These are phyloP conservation scores for Zygaena filipendulae DNA, from an alignment of 2,888 invertebrate genomes.

Conservation along the genomic window DNA sequence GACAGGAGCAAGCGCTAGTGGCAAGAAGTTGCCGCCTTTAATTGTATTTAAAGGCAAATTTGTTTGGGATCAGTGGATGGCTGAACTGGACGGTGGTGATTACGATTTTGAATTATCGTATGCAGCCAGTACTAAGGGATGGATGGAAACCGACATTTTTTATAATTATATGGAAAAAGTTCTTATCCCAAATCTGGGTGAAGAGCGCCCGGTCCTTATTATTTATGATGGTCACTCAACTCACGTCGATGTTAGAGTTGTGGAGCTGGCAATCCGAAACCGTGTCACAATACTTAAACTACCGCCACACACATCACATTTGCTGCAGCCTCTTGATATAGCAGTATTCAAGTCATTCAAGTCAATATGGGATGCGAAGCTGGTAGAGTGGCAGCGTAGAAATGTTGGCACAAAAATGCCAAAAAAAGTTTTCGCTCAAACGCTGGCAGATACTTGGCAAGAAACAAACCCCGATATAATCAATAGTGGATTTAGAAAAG, in stretches of 20 bases:
- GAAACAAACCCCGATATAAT: conserved; percentile 12
- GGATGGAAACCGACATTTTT: conserved; percentile 28
- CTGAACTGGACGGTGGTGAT: too few species aligned
- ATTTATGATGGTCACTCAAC: conserved; percentile 27
- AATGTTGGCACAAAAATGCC: conserved; percentile 17
- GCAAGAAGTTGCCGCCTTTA: conserved; percentile 15
- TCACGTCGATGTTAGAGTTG: conserved; percentile 14
- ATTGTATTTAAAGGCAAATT: conserved; percentile 18
- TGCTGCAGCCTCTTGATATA: conserved; percentile 23
- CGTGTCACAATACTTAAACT: conserved; percentile 20
- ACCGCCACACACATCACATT: conserved; percentile 23
- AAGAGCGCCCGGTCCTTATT: conserved; percentile 23
- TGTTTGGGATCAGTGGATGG: conserved; percentile 21
- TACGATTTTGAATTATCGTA: conserved; percentile 23
- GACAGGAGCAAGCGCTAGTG: conserved; percentile 14
- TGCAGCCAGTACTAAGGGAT: conserved; percentile 26
- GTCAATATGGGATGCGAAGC: conserved; percentile 17
- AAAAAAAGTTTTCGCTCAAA: too few species aligned
- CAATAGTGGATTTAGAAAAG: conserved; percentile 17
- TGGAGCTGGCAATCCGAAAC: conserved; percentile 4
- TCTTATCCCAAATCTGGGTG: conserved; percentile 21
- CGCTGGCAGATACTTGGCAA: too few species aligned
- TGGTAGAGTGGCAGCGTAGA: conserved; percentile 18
- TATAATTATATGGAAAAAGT: conserved; percentile 23
- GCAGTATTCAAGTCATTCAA: conserved; percentile 22